A percentile compares a stretch with the other conserved stretches of the same genome.
phyloP scores from a whole-genome alignment of 2,113 vertebrate species.

The Anthoscopus minutus region DNA sequence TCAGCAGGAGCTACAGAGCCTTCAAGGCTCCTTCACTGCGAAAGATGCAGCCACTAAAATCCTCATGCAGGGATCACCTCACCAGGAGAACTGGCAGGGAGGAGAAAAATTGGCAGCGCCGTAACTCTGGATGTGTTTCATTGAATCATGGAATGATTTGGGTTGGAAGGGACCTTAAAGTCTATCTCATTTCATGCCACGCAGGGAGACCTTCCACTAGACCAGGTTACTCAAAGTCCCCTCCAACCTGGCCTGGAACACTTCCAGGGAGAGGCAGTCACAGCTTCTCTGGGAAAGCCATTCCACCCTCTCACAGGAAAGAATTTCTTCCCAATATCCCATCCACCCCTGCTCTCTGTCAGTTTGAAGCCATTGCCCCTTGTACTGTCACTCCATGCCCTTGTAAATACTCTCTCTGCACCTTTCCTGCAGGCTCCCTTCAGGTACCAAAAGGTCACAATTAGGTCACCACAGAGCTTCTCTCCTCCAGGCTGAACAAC shows the following conservation, averaged over 20 bases:
- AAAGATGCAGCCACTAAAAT: not conserved
- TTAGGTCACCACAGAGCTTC: not conserved
- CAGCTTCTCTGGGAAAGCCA: not conserved
- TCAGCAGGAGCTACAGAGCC: not conserved
- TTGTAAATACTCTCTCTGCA: not conserved
- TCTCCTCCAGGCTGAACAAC: not conserved
- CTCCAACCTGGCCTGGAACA: not conserved
- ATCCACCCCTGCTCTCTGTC: not conserved
- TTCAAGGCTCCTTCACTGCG: not conserved
- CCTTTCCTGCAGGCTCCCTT: not conserved
- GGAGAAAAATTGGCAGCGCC: not conserved
- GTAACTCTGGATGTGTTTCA: rapidly evolving
- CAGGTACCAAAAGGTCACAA: not conserved
- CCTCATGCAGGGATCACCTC: not conserved
- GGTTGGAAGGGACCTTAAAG: not conserved
- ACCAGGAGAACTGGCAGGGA: not conserved
- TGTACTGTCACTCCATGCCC: not conserved
- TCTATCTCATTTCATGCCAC: not conserved
- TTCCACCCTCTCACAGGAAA: not conserved
- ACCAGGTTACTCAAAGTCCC: not conserved
- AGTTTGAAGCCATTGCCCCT: not conserved
- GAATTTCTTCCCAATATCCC: not conserved
- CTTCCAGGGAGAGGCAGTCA: not conserved
- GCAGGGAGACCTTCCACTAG: not conserved
- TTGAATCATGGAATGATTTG: not conserved